phyloP scores from a whole-genome alignment of 2,113 vertebrate genomes.

The Phocoena phocoena region DNA sequence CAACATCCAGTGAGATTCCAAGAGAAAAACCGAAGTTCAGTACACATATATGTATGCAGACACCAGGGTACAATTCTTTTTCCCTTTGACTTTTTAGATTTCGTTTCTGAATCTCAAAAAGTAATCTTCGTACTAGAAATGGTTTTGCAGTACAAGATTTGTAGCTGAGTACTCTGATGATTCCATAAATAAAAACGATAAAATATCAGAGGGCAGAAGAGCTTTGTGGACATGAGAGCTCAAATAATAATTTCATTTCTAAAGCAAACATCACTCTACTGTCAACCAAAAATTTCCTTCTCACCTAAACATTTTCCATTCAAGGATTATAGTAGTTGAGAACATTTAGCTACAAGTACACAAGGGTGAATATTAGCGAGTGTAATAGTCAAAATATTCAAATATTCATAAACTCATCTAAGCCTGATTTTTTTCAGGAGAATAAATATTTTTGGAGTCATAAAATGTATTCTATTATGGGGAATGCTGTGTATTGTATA shows the following conservation, averaged over 20 bases:
- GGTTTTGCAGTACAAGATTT: slow-evolving; percentile 15
- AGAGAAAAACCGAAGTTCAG: neutral
- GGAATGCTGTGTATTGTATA: neutral
- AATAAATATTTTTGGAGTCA: neutral
- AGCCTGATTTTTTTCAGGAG: neutral
- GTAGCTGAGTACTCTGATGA: neutral
- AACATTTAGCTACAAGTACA: neutral
- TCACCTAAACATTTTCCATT: neutral
- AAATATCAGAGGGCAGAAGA: neutral
- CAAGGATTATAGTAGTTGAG: neutral
- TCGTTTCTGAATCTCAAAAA: slow-evolving; percentile 51
- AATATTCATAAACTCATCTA: slow-evolving; percentile 17
- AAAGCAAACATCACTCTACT: slow-evolving; percentile 1
- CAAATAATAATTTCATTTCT: slow-evolving; percentile 48
- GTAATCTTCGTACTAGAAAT: slow-evolving; percentile 42
- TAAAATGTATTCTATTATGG: neutral
- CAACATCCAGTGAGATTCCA: neutral
- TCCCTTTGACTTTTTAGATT: neutral
- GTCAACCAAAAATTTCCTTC: neutral
- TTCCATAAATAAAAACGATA: slow-evolving; percentile 53
- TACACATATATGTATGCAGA: neutral
- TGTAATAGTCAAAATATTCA: slow-evolving; percentile 39
- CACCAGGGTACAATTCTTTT: neutral
- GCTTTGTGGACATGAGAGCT: neutral
- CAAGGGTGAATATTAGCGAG: neutral